Conservation (phyloP, 2,888 invertebrate genomes). For the Dasypogon diadema region DNA sequence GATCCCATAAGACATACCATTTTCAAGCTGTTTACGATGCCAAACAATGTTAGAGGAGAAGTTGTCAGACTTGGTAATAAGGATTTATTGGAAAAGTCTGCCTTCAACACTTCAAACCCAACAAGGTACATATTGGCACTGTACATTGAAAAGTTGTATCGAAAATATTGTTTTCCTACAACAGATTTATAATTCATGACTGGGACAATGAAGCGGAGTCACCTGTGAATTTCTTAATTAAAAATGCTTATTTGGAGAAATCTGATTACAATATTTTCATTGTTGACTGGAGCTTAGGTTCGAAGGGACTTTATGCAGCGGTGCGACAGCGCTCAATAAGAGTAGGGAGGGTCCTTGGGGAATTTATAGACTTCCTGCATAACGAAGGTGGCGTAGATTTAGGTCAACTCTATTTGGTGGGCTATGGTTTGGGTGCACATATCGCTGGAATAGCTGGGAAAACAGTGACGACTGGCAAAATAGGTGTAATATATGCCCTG, state of each 20-base stretch:
- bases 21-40: constrained; percentile 63
- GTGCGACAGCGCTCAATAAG: constrained; percentile 67
- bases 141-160: not conserved
- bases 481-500: constrained; percentile 69
- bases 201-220: constrained; percentile 72
- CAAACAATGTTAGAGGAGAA: constrained; percentile 55
- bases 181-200: constrained; percentile 70
- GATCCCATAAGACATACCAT: constrained; percentile 6
- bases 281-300: constrained; percentile 70
- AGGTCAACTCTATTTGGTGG: constrained; percentile 65
- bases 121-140: constrained; percentile 56
- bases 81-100: constrained; percentile 55
- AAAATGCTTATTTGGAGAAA: constrained; percentile 70
- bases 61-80: constrained; percentile 54
- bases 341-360: constrained; percentile 72
- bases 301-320: constrained; percentile 64
- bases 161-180: not conserved
- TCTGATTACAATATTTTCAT: constrained; percentile 73
- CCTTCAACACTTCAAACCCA: constrained; percentile 58
- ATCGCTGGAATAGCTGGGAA: constrained; percentile 73
- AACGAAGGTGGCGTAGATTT: constrained; percentile 69
- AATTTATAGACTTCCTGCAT: constrained; percentile 75
- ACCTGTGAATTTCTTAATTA: constrained; percentile 57
- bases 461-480: constrained; percentile 61
- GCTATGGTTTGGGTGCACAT: constrained; percentile 74